A percentile compares a stretch with the other conserved stretches of the same genome.
These are phyloP conservation scores for Quadroppia sp. DNA, from an alignment of 2,888 invertebrate species.

Conservation along the genomic window DNA sequence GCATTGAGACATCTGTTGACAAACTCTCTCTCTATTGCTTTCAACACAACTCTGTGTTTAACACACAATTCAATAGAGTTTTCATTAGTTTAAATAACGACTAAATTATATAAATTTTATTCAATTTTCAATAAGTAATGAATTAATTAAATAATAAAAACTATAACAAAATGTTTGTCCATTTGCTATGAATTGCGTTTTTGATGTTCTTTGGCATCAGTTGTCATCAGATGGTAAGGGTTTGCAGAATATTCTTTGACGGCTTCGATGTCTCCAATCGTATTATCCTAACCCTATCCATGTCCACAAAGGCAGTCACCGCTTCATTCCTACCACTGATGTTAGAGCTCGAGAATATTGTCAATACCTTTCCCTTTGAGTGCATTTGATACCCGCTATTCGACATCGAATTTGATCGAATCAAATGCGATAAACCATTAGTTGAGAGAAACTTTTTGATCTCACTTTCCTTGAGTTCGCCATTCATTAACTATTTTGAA, in stretches of 20 bases:
- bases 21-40: too few relatives aligned
- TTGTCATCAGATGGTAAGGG: background rate
- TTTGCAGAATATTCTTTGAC: too few relatives aligned
- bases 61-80: too few relatives aligned
- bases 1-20: too few relatives aligned
- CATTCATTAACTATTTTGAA: background rate
- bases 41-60: too few relatives aligned
- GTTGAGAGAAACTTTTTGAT: slow-evolving; percentile 63
- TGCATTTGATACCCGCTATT: slow-evolving; percentile 64
- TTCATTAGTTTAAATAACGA: too few relatives aligned
- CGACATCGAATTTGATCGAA: slow-evolving; percentile 70
- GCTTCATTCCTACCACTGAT: slow-evolving; percentile 73
- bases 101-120: too few relatives aligned
- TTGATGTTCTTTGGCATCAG: background rate
- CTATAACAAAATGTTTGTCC: background rate
- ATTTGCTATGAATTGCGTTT: background rate
- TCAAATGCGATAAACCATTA: slow-evolving; percentile 66
- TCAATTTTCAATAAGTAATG: background rate
- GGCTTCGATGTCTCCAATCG: background rate
- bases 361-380: slow-evolving; percentile 64
- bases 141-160: background rate
- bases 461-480: slow-evolving; percentile 61
- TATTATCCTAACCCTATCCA: slow-evolving; percentile 59
- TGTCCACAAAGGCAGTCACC: slow-evolving; percentile 65
- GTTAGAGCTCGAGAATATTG: slow-evolving; percentile 69